Base-by-base conservation (phyloP, 2,113 vertebrate species). In the Peucedramus taeniatus region DNA sequence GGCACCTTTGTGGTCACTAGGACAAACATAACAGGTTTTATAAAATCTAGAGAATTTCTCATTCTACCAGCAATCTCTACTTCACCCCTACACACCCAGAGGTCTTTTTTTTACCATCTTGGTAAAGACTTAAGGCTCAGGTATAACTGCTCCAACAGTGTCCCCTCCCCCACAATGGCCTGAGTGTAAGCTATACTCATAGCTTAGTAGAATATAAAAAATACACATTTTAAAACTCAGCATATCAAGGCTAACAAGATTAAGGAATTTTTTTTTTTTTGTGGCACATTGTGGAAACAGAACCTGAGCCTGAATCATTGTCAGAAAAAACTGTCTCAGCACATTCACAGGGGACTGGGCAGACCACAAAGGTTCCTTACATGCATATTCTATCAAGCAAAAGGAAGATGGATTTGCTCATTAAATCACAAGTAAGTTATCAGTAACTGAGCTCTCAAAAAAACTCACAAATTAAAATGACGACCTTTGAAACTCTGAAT, bases 401-500 rank as follows among this genome's bases (percentile, higher is more conserved):
- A 79, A 87, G 49, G 49, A 85, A 83, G 78, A 95, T 7, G n/a
- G 47, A 85, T 94, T 70, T 95, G 21, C 35, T 84, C 27, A 86
- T 87, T 85, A 89, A 57, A 83, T 56, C 53, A 81, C 79, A 72
- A 94, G 80, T 51, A 91, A 91, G 42, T 91, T 91, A 94, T 65
- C 75, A 92, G 91, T 50, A 91, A 95, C 63, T 64, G 71, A 88
- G 71, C 87, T 90, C 69, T 81, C 45, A 91, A 68, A 91, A 92
- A 81, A 49, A 7, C 26, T n/a, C 33, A 85, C 44, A 80, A 87
- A 90, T 94, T 87, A 93, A 93, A 95, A 91, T 59, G 1, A 88
- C 45, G 37, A 95, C 88, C 81, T 94, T 65, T 74, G 81, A 95
- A 96, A 90, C 39, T 59, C 74, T 9, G 54, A 95, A 91, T 78